These are phyloP conservation scores for Platygyra sinensis DNA, from an alignment of 64 coral and sea anemone genomes.

Conservation along the genomic window DNA sequence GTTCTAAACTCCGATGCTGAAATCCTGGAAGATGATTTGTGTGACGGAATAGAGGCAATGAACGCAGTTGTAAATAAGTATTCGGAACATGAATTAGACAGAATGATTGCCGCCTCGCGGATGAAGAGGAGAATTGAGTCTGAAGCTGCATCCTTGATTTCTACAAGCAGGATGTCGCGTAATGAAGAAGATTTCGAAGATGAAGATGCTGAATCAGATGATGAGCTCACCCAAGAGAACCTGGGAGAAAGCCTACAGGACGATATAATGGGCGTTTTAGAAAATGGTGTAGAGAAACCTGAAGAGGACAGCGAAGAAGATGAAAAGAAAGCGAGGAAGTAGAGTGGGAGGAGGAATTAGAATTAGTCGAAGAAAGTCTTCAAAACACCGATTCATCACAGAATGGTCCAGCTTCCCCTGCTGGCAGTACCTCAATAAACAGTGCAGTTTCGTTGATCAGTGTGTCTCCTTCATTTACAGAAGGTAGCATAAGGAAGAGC, in stretches of 20 bases:
- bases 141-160: neutral
- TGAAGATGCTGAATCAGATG: neutral
- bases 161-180: neutral
- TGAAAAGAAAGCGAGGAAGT: neutral
- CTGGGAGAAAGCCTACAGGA: neutral
- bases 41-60: constrained; percentile 49
- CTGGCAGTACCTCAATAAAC: neutral
- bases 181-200: neutral
- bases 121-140: neutral
- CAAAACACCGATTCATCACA: neutral
- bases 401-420: neutral
- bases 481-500: neutral
- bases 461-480: neutral
- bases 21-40: constrained; percentile 73
- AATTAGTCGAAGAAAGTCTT: neutral
- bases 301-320: neutral
- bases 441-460: neutral
- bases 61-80: constrained; percentile 1
- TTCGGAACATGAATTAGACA: constrained; percentile 22
- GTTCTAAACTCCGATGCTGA: constrained; percentile 48
- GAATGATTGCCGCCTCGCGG: constrained; percentile 4
- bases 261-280: neutral
- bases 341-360: neutral
- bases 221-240: neutral
- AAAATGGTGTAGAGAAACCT: neutral